Conservation (phyloP, 2,797 vertebrate genomes). For the Gobio occitaniae region DNA sequence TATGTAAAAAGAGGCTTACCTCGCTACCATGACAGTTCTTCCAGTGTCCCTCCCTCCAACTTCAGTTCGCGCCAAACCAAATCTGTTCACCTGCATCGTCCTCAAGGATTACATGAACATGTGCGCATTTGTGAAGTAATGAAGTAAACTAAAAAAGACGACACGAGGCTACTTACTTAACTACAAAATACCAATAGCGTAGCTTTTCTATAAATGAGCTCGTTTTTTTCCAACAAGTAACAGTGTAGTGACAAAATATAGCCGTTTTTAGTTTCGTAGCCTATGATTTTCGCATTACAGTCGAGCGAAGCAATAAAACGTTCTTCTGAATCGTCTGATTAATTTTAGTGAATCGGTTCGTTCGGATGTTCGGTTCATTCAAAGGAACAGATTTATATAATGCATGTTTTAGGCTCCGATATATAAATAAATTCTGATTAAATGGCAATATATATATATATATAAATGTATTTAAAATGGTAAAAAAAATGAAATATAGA, state of each 20-base stretch:
- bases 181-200: not conserved
- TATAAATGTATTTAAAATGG: not conserved
- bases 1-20: conserved; percentile 5
- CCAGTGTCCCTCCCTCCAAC: not conserved
- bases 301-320: not conserved
- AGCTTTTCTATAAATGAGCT: not conserved
- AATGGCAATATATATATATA: not conserved
- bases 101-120: not conserved
- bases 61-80: not conserved
- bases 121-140: not conserved
- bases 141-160: too few species aligned
- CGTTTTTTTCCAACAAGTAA: not conserved
- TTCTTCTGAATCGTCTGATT: not conserved
- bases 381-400: not conserved
- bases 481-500: not conserved
- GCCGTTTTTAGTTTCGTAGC: not conserved
- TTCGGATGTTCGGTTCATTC: not conserved
- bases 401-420: not conserved
- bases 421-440: not conserved
- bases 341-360: not conserved
- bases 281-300: not conserved
- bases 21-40: not conserved
- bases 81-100: not conserved
- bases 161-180: not conserved
- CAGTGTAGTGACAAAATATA: not conserved